A percentile compares a stretch with the other conserved stretches of the same genome.
Evolutionary conservation across 2,113 vertebrate genomes (phyloP).

Genomic region (Toxotes chatareus): DNA sequence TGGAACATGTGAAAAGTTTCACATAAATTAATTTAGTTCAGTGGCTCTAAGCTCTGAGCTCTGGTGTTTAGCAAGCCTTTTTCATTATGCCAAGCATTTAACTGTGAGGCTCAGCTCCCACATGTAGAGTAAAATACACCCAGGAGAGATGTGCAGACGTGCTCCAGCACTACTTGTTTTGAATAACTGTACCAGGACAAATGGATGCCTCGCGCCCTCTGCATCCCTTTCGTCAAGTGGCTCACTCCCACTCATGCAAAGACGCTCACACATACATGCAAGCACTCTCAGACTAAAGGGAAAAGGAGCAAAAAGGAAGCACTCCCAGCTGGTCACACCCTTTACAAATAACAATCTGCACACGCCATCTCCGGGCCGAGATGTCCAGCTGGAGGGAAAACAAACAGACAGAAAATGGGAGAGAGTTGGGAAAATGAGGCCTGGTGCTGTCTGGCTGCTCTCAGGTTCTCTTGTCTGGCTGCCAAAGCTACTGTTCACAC

Average conservation of each 20-base stretch:
- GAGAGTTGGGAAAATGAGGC: conserved; percentile 48
- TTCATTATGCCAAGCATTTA: background rate
- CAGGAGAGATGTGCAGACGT: conserved; percentile 9
- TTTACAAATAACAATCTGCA: conserved; percentile 83
- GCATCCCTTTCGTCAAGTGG: conserved; percentile 17
- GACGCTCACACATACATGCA: conserved; percentile 1
- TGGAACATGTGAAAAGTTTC: background rate
- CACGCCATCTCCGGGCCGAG: conserved; percentile 72
- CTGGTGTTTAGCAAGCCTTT: background rate
- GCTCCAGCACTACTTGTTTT: conserved; percentile 16
- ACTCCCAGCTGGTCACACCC: conserved; percentile 80
- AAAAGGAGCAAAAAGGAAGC: conserved; percentile 72
- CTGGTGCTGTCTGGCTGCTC: conserved; percentile 35
- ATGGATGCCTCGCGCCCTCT: conserved; percentile 29
- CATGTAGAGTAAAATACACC: conserved; percentile 27
- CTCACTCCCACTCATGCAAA: conserved; percentile 22
- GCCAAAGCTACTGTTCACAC: conserved; percentile 59
- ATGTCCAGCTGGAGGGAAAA: conserved; percentile 68
- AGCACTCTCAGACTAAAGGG: conserved; percentile 33
- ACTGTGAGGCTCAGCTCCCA: background rate
- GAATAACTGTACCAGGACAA: conserved; percentile 19
- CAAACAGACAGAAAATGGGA: conserved; percentile 59
- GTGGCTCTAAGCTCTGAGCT: background rate
- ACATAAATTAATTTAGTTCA: background rate
- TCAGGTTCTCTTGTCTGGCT: conserved; percentile 16